These are phyloP conservation scores for Cerastoderma edule DNA, from an alignment of 2,888 invertebrate species.

Conservation along the genomic window DNA sequence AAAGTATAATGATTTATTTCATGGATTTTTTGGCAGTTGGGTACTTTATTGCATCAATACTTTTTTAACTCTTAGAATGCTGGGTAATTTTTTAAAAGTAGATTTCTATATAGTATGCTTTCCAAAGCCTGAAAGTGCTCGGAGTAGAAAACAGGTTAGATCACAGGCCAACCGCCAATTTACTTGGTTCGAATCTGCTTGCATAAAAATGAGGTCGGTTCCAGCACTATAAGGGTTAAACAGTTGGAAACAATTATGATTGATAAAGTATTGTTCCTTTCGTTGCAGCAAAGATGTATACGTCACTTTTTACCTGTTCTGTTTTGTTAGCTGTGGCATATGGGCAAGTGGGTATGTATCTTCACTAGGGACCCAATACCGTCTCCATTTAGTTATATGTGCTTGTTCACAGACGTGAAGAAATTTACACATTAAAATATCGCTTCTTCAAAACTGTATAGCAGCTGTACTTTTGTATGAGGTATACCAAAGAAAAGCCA, in stretches of 20 bases:
- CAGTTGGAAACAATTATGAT: neutral
- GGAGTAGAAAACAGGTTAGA: neutral
- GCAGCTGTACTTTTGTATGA: neutral
- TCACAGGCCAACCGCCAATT: neutral
- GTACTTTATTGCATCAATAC: too few species aligned
- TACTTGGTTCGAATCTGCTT: neutral
- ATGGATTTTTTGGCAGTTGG: too few species aligned
- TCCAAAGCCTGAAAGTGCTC: neutral
- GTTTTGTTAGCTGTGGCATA: neutral
- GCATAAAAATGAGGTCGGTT: neutral
- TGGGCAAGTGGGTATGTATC: neutral
- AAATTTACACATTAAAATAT: too few species aligned
- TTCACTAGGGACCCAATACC: neutral
- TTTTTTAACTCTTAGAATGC: too few species aligned
- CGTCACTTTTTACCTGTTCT: slow-evolving; percentile 1
- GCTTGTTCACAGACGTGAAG: too few species aligned
- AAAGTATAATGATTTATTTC: too few species aligned
- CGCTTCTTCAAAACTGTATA: neutral
- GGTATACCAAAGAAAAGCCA: neutral
- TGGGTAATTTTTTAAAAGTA: too few species aligned
- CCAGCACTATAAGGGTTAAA: neutral
- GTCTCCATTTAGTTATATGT: neutral
- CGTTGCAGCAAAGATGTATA: slow-evolving; percentile 3
- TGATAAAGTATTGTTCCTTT: neutral
- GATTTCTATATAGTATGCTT: neutral